Evolutionary conservation across 2,888 invertebrate species (phyloP).

Genomic region (Cheilosia scutellata): DNA sequence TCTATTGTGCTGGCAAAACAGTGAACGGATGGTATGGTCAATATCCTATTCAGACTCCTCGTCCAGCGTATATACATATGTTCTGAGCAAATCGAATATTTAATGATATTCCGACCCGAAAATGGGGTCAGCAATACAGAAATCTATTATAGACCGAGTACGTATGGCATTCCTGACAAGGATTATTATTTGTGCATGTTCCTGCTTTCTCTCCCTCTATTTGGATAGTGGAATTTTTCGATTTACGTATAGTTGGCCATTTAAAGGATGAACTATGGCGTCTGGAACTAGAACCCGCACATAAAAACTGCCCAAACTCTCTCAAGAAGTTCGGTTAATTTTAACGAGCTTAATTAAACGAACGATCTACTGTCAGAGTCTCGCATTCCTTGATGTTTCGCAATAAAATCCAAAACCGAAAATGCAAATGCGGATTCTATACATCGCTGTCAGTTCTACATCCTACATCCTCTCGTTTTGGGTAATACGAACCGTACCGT

Average conservation of each 20-base stretch:
- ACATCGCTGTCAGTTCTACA: constrained; percentile 12
- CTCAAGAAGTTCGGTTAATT: constrained; percentile 29
- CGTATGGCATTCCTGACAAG: background rate
- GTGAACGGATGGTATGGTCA: constrained; percentile 30
- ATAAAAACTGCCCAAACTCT: background rate
- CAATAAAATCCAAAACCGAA: constrained; percentile 2
- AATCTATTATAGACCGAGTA: constrained; percentile 58
- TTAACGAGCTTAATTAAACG: constrained; percentile 48
- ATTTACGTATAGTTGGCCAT: background rate
- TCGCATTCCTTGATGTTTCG: background rate
- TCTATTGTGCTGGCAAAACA: constrained; percentile 53
- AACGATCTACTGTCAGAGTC: background rate
- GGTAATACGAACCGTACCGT: background rate
- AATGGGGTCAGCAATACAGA: constrained; percentile 69
- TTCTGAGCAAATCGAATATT: constrained; percentile 64
- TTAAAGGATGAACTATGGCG: constrained; percentile 9
- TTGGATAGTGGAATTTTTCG: constrained; percentile 8
- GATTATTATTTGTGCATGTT: constrained; percentile 37
- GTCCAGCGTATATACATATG: background rate
- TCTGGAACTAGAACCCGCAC: background rate
- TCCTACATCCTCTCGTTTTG: background rate
- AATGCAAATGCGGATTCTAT: constrained; percentile 50
- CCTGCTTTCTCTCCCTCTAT: constrained; percentile 18
- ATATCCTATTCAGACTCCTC: constrained; percentile 10
- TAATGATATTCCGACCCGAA: constrained; percentile 59